Percentiles rank a stretch among this genome's conserved stretches.
phyloP scores from a whole-genome alignment of 2,113 vertebrate species.

The Larimichthys crocea region DNA sequence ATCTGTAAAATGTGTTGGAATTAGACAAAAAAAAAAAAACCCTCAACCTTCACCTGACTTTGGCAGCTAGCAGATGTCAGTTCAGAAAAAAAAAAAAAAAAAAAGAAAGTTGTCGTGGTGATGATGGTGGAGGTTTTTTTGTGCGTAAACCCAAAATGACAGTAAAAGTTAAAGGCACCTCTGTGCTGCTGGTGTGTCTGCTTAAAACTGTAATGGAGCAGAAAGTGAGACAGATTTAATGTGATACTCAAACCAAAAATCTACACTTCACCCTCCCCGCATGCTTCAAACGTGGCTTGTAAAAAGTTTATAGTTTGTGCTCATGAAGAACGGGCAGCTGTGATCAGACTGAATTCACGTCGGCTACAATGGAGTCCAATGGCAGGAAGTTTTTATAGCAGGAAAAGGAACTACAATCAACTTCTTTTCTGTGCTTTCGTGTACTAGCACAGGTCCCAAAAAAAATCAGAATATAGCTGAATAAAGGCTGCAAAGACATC shows the following conservation, averaged over 20 bases:
- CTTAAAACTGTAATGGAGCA: constrained; percentile 19
- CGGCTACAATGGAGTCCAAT: neutral
- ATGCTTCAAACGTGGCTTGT: neutral
- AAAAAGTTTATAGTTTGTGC: constrained; percentile 14
- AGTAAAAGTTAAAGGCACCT: constrained; percentile 23
- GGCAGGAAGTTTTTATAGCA: neutral
- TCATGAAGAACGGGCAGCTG: constrained; percentile 8
- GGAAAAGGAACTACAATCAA: neutral
- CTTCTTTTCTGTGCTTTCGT: neutral
- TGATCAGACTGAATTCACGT: neutral
- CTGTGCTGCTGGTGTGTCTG: neutral
- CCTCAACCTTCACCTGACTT: constrained; percentile 52
- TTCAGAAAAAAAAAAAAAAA: neutral
- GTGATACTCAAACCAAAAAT: neutral
- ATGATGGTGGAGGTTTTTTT: neutral
- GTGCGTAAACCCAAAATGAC: constrained; percentile 12
- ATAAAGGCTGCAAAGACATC: neutral
- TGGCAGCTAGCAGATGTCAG: constrained; percentile 21
- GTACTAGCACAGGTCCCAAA: neutral
- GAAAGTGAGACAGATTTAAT: constrained; percentile 6
- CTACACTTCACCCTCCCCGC: neutral
- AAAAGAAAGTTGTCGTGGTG: neutral
- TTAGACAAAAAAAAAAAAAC: neutral
- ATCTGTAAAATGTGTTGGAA: neutral
- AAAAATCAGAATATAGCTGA: neutral